phyloP scores from a whole-genome alignment of 2,888 invertebrate species.

The Drosophila pseudotalamancana region DNA sequence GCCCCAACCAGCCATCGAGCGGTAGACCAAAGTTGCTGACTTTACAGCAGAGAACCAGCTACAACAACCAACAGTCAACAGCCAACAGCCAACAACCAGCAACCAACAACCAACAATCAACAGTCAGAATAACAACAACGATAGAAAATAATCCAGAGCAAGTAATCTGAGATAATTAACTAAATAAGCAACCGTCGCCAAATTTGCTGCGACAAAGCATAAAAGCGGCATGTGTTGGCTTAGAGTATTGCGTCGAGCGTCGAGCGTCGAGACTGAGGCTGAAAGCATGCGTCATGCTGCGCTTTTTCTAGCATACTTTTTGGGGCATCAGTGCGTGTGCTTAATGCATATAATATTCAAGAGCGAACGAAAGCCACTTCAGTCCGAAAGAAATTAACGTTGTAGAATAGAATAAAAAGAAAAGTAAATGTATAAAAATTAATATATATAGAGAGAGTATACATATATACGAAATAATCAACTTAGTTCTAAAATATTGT shows the following conservation, averaged over 20 bases:
- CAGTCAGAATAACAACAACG: constrained; percentile 18
- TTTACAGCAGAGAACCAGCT: constrained; percentile 56
- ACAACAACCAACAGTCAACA: constrained; percentile 21
- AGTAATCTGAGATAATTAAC: constrained; percentile 78
- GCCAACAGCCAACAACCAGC: constrained; percentile 15
- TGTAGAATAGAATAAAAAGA: too few species aligned
- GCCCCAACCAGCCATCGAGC: constrained; percentile 35
- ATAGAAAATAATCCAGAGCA: constrained; percentile 74
- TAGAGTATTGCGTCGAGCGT: constrained; percentile 16
- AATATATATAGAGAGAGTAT: too few species aligned
- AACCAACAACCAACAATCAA: constrained; percentile 17
- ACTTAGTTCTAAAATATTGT: too few species aligned
- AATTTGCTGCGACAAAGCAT: constrained; percentile 64
- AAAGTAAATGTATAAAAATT: neutral
- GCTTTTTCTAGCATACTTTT: constrained; percentile 19
- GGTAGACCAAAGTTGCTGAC: constrained; percentile 65
- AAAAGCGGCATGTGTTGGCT: constrained; percentile 46
- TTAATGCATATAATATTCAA: constrained; percentile 9
- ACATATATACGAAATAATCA: too few species aligned
- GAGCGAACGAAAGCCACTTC: neutral
- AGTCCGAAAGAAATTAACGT: too few species aligned
- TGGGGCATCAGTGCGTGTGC: constrained; percentile 11
- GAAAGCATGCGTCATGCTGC: constrained; percentile 22
- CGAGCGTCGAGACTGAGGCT: neutral
- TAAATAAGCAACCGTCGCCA: constrained; percentile 71